Base-by-base conservation (phyloP, 2,888 invertebrate species). In the Petrophora chlorosata region DNA sequence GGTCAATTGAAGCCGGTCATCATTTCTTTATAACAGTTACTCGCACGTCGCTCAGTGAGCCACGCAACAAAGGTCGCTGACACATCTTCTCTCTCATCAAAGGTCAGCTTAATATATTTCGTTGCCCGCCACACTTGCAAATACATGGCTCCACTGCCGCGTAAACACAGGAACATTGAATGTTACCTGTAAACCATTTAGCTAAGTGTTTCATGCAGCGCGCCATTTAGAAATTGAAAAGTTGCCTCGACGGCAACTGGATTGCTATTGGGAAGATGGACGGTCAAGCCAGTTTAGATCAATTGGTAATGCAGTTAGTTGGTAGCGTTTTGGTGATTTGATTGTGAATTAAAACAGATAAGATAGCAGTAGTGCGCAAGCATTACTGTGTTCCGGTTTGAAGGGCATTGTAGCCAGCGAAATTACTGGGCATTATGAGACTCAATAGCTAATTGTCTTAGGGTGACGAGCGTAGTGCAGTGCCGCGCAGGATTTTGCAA, bases 201-300 rank as follows among this genome's bases (percentile, higher is more conserved):
- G 73, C 72, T 81, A 80, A 83, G 83, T 82, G 82, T 76, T 81
- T 75, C 71, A 77, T 81, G 81, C 81, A 71, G 75, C 65, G n/a
- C 56, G 46, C 80, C 78, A 83, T 84, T 77, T 77, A 65, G 76
- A 77, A 82, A 83, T 84, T 83, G 84, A 70, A 78, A 82, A 82
- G 67, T 79, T 74, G 65, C 67, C 60, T 62, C 62, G 63, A 50
- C 56, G 44, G 60, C 53, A n/a, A n/a, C 59, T 63, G 59, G 63
- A 65, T 69, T 64, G 63, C 51, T 47, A 52, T 42, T 56, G 57
- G 45, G 15, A 28, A 39, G 46, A 39, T 33, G 32, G 22, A 46
- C 26, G 7, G 38, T 10, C 26, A 3, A 5, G 5, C 19, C 10
- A 16, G 23, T 23, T 35, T 25, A 10, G 8, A 22, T 26, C 35